Evolutionary conservation across 2,797 vertebrate species (phyloP).

Genomic region (Mormyrops boulengeri): DNA sequence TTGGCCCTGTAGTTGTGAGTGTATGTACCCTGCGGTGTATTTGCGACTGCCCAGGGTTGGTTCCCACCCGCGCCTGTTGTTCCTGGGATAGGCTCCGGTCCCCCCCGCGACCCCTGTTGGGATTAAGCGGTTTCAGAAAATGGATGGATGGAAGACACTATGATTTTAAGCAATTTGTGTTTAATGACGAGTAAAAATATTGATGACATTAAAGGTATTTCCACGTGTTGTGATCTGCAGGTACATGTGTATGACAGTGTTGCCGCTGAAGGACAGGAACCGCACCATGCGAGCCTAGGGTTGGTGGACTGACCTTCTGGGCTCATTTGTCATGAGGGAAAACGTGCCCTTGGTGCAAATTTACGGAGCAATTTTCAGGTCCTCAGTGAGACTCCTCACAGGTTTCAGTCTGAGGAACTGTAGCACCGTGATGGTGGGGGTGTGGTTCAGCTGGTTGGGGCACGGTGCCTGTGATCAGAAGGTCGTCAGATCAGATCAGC

Average conservation of each 20-base stretch:
- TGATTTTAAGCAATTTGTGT: neutral
- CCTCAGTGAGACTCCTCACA: neutral
- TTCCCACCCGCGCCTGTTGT: too few relatives aligned
- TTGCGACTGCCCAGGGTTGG: too few relatives aligned
- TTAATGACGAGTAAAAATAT: neutral
- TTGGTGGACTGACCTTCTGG: neutral
- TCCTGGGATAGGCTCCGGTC: too few relatives aligned
- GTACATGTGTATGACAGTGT: neutral
- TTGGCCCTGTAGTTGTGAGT: too few relatives aligned
- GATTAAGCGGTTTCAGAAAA: too few relatives aligned
- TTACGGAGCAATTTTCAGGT: neutral
- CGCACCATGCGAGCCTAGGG: neutral
- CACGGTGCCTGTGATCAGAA: neutral
- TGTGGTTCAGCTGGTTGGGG: neutral
- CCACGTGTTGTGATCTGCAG: neutral
- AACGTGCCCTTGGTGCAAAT: neutral
- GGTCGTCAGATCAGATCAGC: neutral
- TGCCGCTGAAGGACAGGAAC: neutral
- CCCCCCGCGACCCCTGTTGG: too few relatives aligned
- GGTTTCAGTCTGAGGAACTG: neutral
- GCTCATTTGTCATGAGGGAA: neutral
- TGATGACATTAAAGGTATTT: neutral
- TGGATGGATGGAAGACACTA: too few relatives aligned
- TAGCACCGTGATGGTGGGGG: neutral
- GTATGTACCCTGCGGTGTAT: too few relatives aligned